Conservation (phyloP, 2,113 vertebrate genomes). For the Barbus barbus region DNA sequence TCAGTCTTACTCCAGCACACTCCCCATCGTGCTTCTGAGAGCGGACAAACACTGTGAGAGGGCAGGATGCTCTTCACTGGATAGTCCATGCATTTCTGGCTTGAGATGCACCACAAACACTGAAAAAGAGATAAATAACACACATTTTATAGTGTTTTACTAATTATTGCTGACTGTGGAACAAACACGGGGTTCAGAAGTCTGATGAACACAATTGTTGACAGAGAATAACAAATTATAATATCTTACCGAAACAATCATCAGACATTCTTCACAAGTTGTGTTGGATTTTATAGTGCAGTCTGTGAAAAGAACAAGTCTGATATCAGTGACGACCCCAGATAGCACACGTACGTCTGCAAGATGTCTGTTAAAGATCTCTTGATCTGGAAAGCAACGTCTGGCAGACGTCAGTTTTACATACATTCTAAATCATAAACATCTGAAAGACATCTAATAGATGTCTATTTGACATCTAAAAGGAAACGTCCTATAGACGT, state of each 20-base stretch:
- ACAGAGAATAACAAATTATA: background rate
- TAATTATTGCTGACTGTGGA: background rate
- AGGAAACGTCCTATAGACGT: too few relatives aligned
- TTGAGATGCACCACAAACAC: slow-evolving; percentile 91
- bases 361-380: too few relatives aligned
- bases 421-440: too few relatives aligned
- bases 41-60: slow-evolving; percentile 73
- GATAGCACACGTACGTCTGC: too few relatives aligned
- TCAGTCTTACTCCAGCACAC: slow-evolving; percentile 85
- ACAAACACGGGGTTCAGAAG: background rate
- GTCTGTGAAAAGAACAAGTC: slow-evolving; percentile 55
- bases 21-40: slow-evolving; percentile 88
- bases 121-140: slow-evolving; percentile 58
- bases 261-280: slow-evolving; percentile 84
- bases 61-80: slow-evolving; percentile 83
- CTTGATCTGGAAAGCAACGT: too few relatives aligned
- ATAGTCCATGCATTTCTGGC: slow-evolving; percentile 81
- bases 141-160: background rate
- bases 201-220: background rate
- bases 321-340: background rate
- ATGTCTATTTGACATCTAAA: too few relatives aligned
- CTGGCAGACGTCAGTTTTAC: too few relatives aligned
- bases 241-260: slow-evolving; percentile 79
- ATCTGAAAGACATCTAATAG: too few relatives aligned
- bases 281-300: slow-evolving; percentile 82